These are phyloP conservation scores for Epinephelus coioides DNA, from an alignment of 2,797 vertebrate genomes.

Conservation along the genomic window DNA sequence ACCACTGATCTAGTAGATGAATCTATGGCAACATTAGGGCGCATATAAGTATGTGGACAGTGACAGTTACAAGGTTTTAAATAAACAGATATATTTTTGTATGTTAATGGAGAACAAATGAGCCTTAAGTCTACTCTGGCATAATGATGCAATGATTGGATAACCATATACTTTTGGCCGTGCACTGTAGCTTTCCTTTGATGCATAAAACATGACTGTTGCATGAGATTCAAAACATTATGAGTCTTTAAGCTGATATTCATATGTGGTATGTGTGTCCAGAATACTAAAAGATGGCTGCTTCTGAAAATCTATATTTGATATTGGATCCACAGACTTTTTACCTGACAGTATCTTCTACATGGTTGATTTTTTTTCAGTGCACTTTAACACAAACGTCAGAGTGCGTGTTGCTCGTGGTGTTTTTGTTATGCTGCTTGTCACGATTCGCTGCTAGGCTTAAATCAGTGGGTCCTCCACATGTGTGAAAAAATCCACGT, in stretches of 20 bases:
- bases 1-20: too few species aligned
- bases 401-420: slow-evolving; percentile 2
- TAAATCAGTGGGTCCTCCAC: slow-evolving; percentile 3
- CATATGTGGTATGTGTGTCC: neutral
- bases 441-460: neutral
- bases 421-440: neutral
- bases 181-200: neutral
- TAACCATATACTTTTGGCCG: too few species aligned
- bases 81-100: too few species aligned
- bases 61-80: too few species aligned
- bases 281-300: neutral
- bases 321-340: neutral
- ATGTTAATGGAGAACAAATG: too few species aligned
- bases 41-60: too few species aligned
- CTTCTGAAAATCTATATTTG: neutral
- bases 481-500: neutral
- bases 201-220: neutral
- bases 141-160: neutral
- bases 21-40: too few species aligned
- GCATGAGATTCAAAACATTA: neutral
- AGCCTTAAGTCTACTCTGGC: neutral
- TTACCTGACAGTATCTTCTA: neutral
- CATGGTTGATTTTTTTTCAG: too few species aligned
- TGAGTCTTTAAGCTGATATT: neutral
- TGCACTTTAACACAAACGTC: neutral